Conservation (phyloP, 2,888 invertebrate genomes). For the Xylophagus ater region DNA sequence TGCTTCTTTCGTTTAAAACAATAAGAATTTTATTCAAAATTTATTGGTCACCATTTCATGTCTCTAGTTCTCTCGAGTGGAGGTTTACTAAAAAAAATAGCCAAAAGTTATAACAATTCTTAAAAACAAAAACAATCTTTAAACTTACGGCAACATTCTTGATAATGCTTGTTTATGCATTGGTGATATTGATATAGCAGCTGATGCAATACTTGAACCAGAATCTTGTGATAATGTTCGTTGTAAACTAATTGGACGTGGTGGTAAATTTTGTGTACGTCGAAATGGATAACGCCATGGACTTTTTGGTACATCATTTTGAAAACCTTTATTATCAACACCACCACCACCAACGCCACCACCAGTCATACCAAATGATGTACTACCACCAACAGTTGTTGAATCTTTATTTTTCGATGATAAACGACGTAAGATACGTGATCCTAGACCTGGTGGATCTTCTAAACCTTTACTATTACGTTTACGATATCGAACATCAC, state of each 20-base stretch:
- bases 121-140: not conserved
- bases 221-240: slow-evolving; percentile 48
- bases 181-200: slow-evolving; percentile 38
- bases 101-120: not conserved
- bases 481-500: slow-evolving; percentile 53
- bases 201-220: slow-evolving; percentile 49
- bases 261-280: slow-evolving; percentile 29
- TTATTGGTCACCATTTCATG: slow-evolving; percentile 33
- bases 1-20: too few relatives aligned
- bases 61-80: slow-evolving; percentile 36
- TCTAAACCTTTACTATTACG: slow-evolving; percentile 48
- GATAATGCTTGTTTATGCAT: slow-evolving; percentile 36
- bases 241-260: slow-evolving; percentile 41
- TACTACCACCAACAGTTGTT: slow-evolving; percentile 12
- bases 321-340: slow-evolving; percentile 58
- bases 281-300: slow-evolving; percentile 62
- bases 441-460: slow-evolving; percentile 49
- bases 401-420: slow-evolving; percentile 57
- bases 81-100: slow-evolving; percentile 29
- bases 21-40: not conserved
- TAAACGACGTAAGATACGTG: slow-evolving; percentile 59
- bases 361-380: slow-evolving; percentile 37
- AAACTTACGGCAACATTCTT: slow-evolving; percentile 37
- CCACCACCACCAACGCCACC: slow-evolving; percentile 41
- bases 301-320: slow-evolving; percentile 55